Percentiles rank a stretch among this genome's conserved stretches.
These are phyloP conservation scores for Gymnocypris eckloni DNA, from an alignment of 2,797 vertebrate genomes.

Conservation along the genomic window DNA sequence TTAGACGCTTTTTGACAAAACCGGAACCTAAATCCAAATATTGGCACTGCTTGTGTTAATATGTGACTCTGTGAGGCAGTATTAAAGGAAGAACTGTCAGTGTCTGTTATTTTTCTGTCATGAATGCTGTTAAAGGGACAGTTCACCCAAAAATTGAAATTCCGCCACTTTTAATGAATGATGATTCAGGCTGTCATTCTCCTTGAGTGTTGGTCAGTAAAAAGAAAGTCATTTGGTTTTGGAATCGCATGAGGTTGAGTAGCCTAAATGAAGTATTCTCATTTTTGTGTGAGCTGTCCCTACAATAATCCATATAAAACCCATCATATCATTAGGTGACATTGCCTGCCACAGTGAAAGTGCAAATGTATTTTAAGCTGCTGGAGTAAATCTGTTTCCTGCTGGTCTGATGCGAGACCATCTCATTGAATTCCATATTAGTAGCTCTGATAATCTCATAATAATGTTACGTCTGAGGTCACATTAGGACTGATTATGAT, in stretches of 20 bases:
- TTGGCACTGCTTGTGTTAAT: background rate
- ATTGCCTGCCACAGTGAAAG: conserved; percentile 2
- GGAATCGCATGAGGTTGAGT: background rate
- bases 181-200: background rate
- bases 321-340: background rate
- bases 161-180: background rate
- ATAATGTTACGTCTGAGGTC: conserved; percentile 3
- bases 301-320: background rate
- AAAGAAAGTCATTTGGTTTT: background rate
- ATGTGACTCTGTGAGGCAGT: background rate
- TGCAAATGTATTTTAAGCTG: conserved; percentile 40
- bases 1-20: background rate
- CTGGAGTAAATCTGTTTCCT: conserved; percentile 32
- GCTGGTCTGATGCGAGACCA: background rate
- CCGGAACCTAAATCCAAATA: background rate
- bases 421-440: conserved; percentile 23
- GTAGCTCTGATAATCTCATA: conserved; percentile 21
- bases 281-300: background rate
- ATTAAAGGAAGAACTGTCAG: background rate
- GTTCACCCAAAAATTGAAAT: background rate
- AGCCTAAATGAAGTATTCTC: background rate
- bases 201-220: background rate
- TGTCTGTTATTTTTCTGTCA: background rate
- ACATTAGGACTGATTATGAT: background rate
- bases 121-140: background rate